These are phyloP conservation scores for Spheniscus humboldti DNA, from an alignment of 2,797 vertebrate genomes.

Conservation along the genomic window DNA sequence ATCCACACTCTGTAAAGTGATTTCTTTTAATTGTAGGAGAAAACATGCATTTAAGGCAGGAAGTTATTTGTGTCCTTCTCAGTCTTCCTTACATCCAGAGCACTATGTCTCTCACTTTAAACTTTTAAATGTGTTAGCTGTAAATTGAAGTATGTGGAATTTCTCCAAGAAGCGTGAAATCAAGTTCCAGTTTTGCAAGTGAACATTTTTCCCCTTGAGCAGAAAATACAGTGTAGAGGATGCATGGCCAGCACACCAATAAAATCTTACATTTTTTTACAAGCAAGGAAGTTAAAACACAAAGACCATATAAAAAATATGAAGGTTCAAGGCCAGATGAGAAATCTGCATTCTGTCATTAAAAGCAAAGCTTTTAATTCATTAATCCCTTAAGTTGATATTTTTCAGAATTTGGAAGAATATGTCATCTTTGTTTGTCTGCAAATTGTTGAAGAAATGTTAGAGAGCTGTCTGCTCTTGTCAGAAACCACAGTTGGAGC, in stretches of 20 bases:
- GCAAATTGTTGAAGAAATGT: not conserved
- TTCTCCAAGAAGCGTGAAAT: conserved; percentile 52
- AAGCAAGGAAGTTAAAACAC: not conserved
- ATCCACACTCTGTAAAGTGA: not conserved
- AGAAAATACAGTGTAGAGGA: not conserved
- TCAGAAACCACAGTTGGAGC: not conserved
- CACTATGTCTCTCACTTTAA: not conserved
- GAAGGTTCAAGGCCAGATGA: not conserved
- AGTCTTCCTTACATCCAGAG: not conserved
- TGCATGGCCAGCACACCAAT: conserved; percentile 13
- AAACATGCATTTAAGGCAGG: not conserved
- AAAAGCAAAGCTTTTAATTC: not conserved
- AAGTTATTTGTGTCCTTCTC: not conserved
- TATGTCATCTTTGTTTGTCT: not conserved
- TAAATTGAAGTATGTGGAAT: conserved; percentile 24
- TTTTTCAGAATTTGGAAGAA: not conserved
- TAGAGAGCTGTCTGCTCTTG: not conserved
- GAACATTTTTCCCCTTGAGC: conserved; percentile 45
- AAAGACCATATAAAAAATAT: not conserved
- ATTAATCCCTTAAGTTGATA: not conserved
- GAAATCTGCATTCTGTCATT: not conserved
- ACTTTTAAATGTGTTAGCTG: not conserved
- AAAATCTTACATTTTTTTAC: not conserved
- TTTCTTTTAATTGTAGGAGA: not conserved
- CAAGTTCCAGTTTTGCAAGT: conserved; percentile 49